Percentiles rank a stretch among this genome's conserved stretches.
Evolutionary conservation across 2,888 invertebrate species (phyloP).

Genomic region (Leptopilina drosophilae): DNA sequence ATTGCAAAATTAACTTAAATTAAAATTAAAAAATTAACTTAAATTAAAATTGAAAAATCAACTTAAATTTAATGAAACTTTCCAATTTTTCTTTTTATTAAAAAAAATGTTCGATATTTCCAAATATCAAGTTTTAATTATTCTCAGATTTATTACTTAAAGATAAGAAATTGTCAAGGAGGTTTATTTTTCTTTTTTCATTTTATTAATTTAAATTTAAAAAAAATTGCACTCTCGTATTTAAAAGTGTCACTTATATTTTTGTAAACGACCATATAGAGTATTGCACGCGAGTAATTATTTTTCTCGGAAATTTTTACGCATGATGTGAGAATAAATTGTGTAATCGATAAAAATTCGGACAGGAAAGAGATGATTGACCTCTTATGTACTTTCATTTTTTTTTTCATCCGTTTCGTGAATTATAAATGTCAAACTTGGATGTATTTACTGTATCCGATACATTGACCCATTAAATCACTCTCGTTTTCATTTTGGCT

Average conservation of each 20-base stretch:
- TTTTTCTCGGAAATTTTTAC: background rate
- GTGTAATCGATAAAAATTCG: constrained; percentile 47
- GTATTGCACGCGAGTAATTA: background rate
- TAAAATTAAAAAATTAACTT: too few species aligned
- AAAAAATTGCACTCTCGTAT: background rate
- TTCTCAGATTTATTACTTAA: too few species aligned
- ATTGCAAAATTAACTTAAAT: too few species aligned
- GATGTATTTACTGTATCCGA: background rate
- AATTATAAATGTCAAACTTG: constrained; percentile 11
- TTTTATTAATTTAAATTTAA: background rate
- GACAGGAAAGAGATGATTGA: constrained; percentile 47
- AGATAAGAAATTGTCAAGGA: background rate
- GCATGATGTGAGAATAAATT: constrained; percentile 31
- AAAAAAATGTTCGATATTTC: too few species aligned
- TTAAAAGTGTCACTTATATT: background rate
- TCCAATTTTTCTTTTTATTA: too few species aligned
- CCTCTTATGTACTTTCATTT: constrained; percentile 48
- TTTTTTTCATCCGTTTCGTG: constrained; percentile 6
- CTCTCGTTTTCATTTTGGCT: constrained; percentile 19
- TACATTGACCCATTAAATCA: constrained; percentile 10
- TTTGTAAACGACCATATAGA: too few species aligned
- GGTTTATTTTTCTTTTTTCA: background rate
- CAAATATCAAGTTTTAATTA: too few species aligned
- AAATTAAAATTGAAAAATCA: too few species aligned
- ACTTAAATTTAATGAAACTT: too few species aligned